A percentile compares a stretch with the other conserved stretches of the same genome.
Conservation (phyloP, 1,140 invertebrate species). For the Doryteuthis pealeii region DNA sequence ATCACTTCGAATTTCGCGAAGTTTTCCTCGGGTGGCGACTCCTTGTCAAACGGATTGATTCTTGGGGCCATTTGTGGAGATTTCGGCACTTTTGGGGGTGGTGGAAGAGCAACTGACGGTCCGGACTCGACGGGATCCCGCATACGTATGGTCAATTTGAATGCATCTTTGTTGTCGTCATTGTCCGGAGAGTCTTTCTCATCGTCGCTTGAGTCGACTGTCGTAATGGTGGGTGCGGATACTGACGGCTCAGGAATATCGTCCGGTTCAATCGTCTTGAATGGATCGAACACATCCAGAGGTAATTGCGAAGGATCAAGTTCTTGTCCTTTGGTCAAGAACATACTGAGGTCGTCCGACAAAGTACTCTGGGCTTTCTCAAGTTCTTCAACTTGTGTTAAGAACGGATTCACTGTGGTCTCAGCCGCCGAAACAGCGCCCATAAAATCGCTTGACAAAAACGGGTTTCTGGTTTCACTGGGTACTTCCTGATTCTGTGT, state of each 20-base stretch:
- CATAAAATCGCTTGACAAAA: conserved; percentile 24
- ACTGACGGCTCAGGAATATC: conserved; percentile 23
- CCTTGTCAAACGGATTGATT: conserved; percentile 81
- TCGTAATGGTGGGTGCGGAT: not conserved
- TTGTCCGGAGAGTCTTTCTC: conserved; percentile 32
- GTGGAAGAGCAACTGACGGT: conserved; percentile 37
- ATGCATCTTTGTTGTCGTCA: conserved; percentile 31
- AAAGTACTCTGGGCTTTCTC: conserved; percentile 15
- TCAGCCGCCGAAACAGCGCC: conserved; percentile 2
- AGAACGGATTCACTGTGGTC: conserved; percentile 33
- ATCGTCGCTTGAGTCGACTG: conserved; percentile 26
- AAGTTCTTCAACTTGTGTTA: conserved; percentile 12
- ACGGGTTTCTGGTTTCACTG: conserved; percentile 32
- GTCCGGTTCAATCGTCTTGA: conserved; percentile 12
- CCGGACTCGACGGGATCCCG: conserved; percentile 20
- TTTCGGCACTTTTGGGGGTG: conserved; percentile 48
- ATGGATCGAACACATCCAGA: conserved; percentile 32
- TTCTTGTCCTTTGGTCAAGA: conserved; percentile 18
- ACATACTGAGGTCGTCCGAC: conserved; percentile 17
- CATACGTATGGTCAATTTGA: conserved; percentile 42
- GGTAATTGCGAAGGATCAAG: not conserved
- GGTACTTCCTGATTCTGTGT: conserved; percentile 4
- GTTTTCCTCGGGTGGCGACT: conserved; percentile 58
- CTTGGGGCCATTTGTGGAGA: conserved; percentile 64
- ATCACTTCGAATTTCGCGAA: conserved; percentile 53